Base-by-base conservation (phyloP, 2,797 vertebrate species). In the Mormyrus proboscirostris region DNA sequence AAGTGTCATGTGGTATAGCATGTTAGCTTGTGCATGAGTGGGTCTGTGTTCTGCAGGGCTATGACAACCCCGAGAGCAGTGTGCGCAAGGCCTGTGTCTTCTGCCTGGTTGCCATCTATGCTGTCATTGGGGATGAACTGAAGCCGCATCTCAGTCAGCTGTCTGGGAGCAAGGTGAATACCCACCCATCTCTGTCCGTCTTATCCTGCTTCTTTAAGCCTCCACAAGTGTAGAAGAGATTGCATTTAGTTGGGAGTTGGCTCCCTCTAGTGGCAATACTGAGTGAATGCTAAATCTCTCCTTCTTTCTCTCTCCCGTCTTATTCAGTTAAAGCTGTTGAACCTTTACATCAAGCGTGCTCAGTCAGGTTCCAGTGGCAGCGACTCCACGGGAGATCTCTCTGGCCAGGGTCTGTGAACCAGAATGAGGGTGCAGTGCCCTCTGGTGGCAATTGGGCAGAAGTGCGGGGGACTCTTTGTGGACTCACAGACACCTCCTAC, bases 321-420 rank as follows among this genome's bases (percentile, higher is more conserved):
- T 88, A 93, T 92, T 87, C 96, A 99, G 98, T 99, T 99, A 97
- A 99, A 99, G 94, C 96, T 99, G 87, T 94, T 99, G 82, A 99
- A 99, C 93, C 95, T 99, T 88, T 99, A 99, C 93, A 99, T 99
- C 95, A 99, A 98, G 94, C 95, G 98, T 91, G 98, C 98, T 9
- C 98, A 99, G 93, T 97, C 97, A 3, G 98, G 97, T 90, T 98
- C 97, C 95, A 98, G 98, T 95, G 99, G 97, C 96, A 99, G 98
- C 96, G 98, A 97, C 96, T 97, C 97, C 91, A 99, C 98, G 88
- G 99, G 98, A 0, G 98, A 99, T 44, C 97, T 96, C 92, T 96
- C 95, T 8, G 89, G 84, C 85, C 89, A 89, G 89, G 84, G 89
- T 51, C 59, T 89, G 55, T 89, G 65, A 89, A 57, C 44, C 53